Conservation (phyloP, 2,888 invertebrate species). For the Empis livida region DNA sequence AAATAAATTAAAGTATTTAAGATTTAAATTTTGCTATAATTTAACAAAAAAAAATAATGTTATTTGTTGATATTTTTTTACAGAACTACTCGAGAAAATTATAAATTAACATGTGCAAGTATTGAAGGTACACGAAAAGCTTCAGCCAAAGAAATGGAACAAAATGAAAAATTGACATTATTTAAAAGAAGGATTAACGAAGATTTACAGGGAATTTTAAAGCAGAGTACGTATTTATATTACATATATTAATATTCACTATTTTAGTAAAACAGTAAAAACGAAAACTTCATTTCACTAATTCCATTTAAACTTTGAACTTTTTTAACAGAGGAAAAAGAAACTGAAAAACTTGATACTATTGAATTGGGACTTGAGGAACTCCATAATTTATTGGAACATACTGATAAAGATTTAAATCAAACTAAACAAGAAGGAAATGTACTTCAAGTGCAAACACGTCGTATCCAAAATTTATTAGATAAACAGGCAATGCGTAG, state of each 20-base stretch:
- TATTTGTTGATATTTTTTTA: constrained; percentile 28
- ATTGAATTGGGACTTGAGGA: constrained; percentile 44
- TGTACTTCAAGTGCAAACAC: constrained; percentile 25
- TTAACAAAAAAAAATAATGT: neutral
- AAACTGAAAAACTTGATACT: constrained; percentile 39
- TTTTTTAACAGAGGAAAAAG: constrained; percentile 36
- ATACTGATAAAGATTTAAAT: constrained; percentile 48
- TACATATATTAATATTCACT: too few species aligned
- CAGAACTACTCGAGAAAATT: constrained; percentile 45
- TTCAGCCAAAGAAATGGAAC: constrained; percentile 49
- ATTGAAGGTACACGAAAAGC: constrained; percentile 55
- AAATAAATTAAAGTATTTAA: constrained; percentile 2
- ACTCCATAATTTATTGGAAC: constrained; percentile 43
- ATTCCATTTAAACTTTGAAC: too few species aligned
- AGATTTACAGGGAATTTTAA: constrained; percentile 40
- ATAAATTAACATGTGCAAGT: constrained; percentile 42
- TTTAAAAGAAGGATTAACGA: constrained; percentile 44
- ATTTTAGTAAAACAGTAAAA: too few species aligned
- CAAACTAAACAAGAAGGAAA: constrained; percentile 37
- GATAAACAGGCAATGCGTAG: constrained; percentile 44
- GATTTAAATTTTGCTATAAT: neutral
- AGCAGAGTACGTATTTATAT: constrained; percentile 28
- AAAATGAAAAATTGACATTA: constrained; percentile 49
- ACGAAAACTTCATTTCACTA: too few species aligned
- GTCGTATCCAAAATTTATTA: constrained; percentile 29